Evolutionary conservation across 2,113 vertebrate genomes (phyloP), one percentile per base, ranked within the genome.

Genomic region (Scartelaos histophorus): DNA sequence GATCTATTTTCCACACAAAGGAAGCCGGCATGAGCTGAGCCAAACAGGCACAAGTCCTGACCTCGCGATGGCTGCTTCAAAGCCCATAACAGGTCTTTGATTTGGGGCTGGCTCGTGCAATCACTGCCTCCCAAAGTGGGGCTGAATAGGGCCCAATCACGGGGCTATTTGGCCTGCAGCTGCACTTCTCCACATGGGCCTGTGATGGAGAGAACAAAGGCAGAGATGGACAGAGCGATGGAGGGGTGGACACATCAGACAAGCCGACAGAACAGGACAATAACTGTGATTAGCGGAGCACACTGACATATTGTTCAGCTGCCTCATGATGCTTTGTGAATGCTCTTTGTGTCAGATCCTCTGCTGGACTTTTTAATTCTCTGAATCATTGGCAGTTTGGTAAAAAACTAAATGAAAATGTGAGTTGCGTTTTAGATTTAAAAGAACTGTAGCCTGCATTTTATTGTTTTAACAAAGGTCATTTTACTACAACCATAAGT

Each of bases 61-160:
- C 57, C 73, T 43, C 34, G 24, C 49, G 35, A 49, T 51, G 60
- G 21, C 58, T 2, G 66, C 66, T 83, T 88, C 25, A 83, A 89
- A 86, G 78, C 68, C 78, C 75, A 74, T 17, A 76, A 74, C 62
- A 19, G 22, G 77, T 68, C 84, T 91, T 88, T 88, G 87, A 82
- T 87, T 90, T 83, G 82, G 82, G 85, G 25, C 77, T 56, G 80
- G 71, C 79, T 77, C 74, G 78, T 87, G 87, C 90, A 91, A 92
- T 92, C 91, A 92, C 81, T 85, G 87, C 83, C 87, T 88, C 86
- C 73, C 83, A 88, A 90, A 70, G 82, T 75, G 77, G 77, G 74
- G 84, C 87, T 90, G 92, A 90, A 86, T 88, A 91, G 84, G 91
- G 85, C 12, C 87, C 92, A 92, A 92, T 92, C 91, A 90, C 79